Conservation (phyloP, 2,113 vertebrate species). For the Pontoporia blainvillei region DNA sequence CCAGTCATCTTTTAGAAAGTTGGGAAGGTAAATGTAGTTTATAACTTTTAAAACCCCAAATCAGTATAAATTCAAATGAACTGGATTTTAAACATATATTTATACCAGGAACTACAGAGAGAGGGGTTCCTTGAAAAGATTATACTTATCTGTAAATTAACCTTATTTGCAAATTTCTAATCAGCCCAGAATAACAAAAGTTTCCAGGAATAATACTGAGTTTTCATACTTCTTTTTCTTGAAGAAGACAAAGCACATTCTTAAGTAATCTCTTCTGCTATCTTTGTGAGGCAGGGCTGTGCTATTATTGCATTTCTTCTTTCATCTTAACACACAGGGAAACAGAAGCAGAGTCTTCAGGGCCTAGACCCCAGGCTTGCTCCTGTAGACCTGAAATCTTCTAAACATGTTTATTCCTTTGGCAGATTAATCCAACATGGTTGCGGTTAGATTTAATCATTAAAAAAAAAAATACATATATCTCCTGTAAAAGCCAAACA, state of each 20-base stretch:
- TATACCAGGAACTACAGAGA: not conserved
- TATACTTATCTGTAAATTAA: not conserved
- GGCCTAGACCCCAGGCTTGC: not conserved
- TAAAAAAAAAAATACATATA: not conserved
- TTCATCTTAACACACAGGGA: not conserved
- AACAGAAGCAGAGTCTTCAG: not conserved
- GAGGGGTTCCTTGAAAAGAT: not conserved
- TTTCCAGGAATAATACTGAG: not conserved
- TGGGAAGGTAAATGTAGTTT: not conserved
- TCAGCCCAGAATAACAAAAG: not conserved
- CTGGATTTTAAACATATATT: slow-evolving; percentile 14
- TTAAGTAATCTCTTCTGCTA: not conserved
- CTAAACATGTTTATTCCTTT: not conserved
- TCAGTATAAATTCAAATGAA: slow-evolving; percentile 35
- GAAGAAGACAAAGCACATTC: not conserved
- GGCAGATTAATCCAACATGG: not conserved
- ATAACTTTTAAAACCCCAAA: slow-evolving; percentile 14
- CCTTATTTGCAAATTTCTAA: not conserved
- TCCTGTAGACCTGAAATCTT: not conserved
- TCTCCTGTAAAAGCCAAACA: not conserved
- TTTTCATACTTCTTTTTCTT: not conserved
- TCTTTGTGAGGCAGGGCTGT: not conserved
- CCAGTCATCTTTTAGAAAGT: slow-evolving; percentile 9
- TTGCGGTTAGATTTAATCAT: not conserved
- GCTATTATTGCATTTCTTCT: not conserved